Conservation (phyloP, 2,797 vertebrate genomes). For the Cossypha polioptera region DNA sequence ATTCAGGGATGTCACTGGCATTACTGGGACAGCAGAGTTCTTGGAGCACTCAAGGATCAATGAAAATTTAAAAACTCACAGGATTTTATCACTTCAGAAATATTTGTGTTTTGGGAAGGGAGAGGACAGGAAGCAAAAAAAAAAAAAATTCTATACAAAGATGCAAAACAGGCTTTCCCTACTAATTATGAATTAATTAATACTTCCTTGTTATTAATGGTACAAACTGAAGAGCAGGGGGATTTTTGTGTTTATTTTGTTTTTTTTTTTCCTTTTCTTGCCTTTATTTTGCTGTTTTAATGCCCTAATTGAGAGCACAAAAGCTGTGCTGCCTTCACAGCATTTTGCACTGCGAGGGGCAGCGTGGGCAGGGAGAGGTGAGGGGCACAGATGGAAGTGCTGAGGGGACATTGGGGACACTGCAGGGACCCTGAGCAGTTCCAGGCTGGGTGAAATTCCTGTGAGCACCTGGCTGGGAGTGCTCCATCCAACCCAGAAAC, state of each 20-base stretch:
- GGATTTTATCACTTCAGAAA: background rate
- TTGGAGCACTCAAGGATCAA: background rate
- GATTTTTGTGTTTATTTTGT: background rate
- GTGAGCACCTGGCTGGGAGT: background rate
- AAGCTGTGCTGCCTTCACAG: background rate
- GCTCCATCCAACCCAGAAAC: background rate
- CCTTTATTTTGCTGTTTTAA: background rate
- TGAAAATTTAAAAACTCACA: background rate
- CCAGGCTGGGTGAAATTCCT: background rate
- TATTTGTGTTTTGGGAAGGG: background rate
- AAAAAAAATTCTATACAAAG: background rate
- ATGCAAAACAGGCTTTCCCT: background rate
- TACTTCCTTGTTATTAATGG: background rate
- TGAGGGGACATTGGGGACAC: background rate
- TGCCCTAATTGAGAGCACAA: background rate
- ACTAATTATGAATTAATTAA: background rate
- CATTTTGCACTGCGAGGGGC: background rate
- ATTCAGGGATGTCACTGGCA: background rate
- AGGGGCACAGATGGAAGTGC: background rate
- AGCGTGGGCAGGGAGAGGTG: accelerated
- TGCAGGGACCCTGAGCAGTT: accelerated
- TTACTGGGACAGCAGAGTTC: background rate
- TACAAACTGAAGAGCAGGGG: background rate
- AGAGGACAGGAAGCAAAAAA: background rate
- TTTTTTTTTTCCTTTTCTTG: background rate